Evolutionary conservation across 2,113 vertebrate species (phyloP).

Genomic region (Apus apus): DNA sequence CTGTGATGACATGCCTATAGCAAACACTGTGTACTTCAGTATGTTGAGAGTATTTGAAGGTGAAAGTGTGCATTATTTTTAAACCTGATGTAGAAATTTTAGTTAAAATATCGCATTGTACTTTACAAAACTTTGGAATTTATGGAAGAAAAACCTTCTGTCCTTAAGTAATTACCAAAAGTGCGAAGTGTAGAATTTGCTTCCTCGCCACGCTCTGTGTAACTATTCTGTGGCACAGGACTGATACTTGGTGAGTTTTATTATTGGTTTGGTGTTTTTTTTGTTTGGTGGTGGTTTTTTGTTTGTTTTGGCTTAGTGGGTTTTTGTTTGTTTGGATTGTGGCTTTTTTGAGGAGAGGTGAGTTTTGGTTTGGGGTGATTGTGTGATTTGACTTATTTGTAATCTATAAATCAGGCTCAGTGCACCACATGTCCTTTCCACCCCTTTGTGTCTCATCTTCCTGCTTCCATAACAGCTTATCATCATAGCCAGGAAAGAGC

Average conservation of each 20-base stretch:
- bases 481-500: not conserved
- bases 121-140: not conserved
- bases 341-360: no score
- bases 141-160: not conserved
- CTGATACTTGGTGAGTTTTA: not conserved
- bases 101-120: not conserved
- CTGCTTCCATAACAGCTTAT: not conserved
- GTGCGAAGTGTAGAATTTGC: not conserved
- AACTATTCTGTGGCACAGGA: not conserved
- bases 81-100: not conserved
- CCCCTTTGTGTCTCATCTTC: not conserved
- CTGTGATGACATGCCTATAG: not conserved
- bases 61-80: not conserved
- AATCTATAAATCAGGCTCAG: not conserved
- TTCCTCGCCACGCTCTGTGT: not conserved
- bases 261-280: not conserved
- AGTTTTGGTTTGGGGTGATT: not conserved
- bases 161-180: not conserved
- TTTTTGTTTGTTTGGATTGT: no score
- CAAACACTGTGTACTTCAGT: not conserved
- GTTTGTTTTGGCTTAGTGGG: not conserved
- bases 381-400: not conserved
- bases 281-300: not conserved
- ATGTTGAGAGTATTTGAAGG: not conserved
- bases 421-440: not conserved